Evolutionary conservation across 1,140 invertebrate species (phyloP).

Genomic region (Scaptomyza montana): DNA sequence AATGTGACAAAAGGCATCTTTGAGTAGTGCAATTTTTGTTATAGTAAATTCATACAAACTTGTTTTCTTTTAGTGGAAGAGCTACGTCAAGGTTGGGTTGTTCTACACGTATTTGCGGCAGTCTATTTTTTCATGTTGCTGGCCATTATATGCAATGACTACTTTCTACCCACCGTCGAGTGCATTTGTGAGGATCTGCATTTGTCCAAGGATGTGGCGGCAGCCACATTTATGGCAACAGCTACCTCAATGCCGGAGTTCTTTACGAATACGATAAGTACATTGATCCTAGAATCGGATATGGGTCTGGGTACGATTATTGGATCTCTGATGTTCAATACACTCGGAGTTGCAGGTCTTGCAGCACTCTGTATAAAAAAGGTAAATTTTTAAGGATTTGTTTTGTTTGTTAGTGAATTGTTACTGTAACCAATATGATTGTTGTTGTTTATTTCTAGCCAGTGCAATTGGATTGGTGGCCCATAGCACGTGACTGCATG

Average conservation of each 20-base stretch:
- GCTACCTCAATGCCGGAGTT: slow-evolving; percentile 95
- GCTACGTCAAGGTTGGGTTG: slow-evolving; percentile 87
- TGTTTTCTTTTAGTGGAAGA: slow-evolving; percentile 84
- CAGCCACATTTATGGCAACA: slow-evolving; percentile 96
- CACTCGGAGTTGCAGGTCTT: slow-evolving; percentile 93
- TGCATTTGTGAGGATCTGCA: slow-evolving; percentile 90
- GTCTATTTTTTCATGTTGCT: slow-evolving; percentile 91
- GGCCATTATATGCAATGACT: slow-evolving; percentile 93
- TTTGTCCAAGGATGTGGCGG: slow-evolving; percentile 92
- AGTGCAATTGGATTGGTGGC: slow-evolving; percentile 92
- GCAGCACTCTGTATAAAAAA: slow-evolving; percentile 90
- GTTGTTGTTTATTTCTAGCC: slow-evolving; percentile 85
- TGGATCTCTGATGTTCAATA: slow-evolving; percentile 94
- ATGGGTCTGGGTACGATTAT: slow-evolving; percentile 93
- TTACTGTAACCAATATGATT: neutral
- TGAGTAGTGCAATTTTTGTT: too few species aligned
- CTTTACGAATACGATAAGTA: slow-evolving; percentile 94
- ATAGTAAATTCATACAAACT: too few species aligned
- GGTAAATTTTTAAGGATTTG: too few species aligned
- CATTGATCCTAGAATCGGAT: slow-evolving; percentile 90
- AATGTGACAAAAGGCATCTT: too few species aligned
- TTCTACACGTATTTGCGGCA: slow-evolving; percentile 90
- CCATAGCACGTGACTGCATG: slow-evolving; percentile 92
- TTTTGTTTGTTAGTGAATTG: neutral
- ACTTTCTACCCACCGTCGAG: slow-evolving; percentile 92